Evolutionary conservation across 2,888 invertebrate species (phyloP).

Genomic region (Lottia gigantea): DNA sequence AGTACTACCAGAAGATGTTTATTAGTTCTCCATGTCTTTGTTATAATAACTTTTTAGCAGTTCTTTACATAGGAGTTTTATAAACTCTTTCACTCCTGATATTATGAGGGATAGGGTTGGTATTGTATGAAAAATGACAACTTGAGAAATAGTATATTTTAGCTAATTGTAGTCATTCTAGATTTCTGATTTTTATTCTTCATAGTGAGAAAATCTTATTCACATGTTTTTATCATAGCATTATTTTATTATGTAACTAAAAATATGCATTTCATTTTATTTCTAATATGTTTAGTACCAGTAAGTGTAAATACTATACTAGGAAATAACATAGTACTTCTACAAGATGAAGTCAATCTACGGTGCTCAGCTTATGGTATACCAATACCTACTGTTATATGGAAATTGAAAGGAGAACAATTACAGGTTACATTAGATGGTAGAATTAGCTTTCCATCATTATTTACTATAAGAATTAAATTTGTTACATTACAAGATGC

Average conservation of each 20-base stretch:
- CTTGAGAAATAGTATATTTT: no score
- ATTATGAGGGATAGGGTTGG: no score
- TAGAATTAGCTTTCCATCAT: conserved; percentile 43
- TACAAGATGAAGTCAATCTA: conserved; percentile 44
- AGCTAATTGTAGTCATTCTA: neutral
- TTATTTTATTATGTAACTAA: no score
- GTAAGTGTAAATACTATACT: conserved; percentile 43
- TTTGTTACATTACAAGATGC: conserved; percentile 42
- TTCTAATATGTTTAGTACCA: conserved; percentile 36
- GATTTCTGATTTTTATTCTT: neutral
- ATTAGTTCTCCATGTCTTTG: no score
- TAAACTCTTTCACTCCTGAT: neutral
- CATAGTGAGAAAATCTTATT: no score
- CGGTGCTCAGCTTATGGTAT: conserved; percentile 50
- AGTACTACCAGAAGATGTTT: no score
- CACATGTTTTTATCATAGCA: no score
- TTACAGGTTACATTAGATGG: conserved; percentile 45
- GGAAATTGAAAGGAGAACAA: conserved; percentile 41
- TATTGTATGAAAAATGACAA: no score
- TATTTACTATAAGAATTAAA: conserved; percentile 37
- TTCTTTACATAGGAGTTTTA: neutral
- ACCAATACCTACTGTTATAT: conserved; percentile 48
- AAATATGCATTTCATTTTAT: no score
- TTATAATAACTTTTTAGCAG: neutral
- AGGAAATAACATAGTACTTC: conserved; percentile 47